These are phyloP conservation scores for Neuroterus valhalla DNA, from an alignment of 1,140 invertebrate species.

Conservation along the genomic window DNA sequence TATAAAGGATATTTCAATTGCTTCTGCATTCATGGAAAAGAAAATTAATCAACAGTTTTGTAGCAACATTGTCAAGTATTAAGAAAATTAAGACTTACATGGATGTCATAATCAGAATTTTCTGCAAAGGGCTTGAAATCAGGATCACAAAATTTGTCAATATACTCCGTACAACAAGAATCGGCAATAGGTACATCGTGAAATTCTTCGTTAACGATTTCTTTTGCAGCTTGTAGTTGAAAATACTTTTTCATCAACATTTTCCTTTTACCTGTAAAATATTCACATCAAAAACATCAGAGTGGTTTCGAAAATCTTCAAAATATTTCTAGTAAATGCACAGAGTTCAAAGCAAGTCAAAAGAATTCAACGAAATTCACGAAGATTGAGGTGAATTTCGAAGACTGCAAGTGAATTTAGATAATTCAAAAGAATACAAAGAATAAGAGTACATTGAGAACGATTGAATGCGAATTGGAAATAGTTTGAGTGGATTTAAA, in stretches of 20 bases:
- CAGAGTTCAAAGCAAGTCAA: no score
- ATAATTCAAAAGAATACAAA: no score
- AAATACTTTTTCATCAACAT: constrained; percentile 49
- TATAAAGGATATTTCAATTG: constrained; percentile 51
- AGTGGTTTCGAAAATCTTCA: constrained; percentile 28
- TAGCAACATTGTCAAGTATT: constrained; percentile 25
- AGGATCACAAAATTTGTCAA: constrained; percentile 47
- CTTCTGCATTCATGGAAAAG: constrained; percentile 45
- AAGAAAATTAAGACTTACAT: constrained; percentile 43
- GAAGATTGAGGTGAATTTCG: no score
- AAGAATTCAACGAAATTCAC: no score
- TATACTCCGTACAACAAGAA: constrained; percentile 46
- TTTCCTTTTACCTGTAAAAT: constrained; percentile 43
- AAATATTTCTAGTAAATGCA: no score
- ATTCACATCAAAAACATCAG: constrained; percentile 31
- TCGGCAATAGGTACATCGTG: constrained; percentile 36
- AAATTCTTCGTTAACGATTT: constrained; percentile 41
- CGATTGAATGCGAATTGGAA: no score
- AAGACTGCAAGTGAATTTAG: no score
- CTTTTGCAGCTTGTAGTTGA: constrained; percentile 40
- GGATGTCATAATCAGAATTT: constrained; percentile 35
- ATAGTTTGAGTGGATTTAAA: no score
- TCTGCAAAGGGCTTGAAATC: constrained; percentile 51
- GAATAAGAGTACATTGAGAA: no score
- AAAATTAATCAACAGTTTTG: constrained; percentile 4